Base-by-base conservation (phyloP, 2,797 vertebrate genomes). In the Neosilurus hyrtlii region DNA sequence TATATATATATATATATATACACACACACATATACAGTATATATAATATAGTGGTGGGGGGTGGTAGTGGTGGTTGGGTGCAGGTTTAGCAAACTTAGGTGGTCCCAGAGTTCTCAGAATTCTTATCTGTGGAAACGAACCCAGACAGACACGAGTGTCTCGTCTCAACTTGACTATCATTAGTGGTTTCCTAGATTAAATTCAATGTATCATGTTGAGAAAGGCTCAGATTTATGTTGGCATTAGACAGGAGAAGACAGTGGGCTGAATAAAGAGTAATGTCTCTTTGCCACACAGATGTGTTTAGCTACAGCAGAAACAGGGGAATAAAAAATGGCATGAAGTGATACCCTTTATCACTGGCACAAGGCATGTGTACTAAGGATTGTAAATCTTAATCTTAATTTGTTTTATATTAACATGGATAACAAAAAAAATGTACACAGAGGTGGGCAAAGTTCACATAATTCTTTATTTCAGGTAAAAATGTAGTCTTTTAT, bases 121-220 rank as follows among this genome's bases (percentile, higher is more conserved):
- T 77, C 63, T 49, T 68, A 54, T 77, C 67, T 82, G 73, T 7
- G 20, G 30, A 76, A 82, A 76, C 22, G 3, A 68, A 59, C 35
- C 72, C 63, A 66, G 72, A 57, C 81, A 68, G 2, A n/a, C 81
- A 35, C 16, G 14, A 37, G 72, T 68, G 73, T 68, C 67, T 56
- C 57, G 54, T 82, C 62, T 82, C 51, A 14, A 20, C 56, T 68
- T 24, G 52, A 76, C 72, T 67, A 68, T 76, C 51, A 76, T 76
- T 82, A 82, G 81, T 67, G 62, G 81, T 57, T 76, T 82, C 22
- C 51, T 67, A 43, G 57, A 57, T 82, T 54, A 57, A 82, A 66
- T 68, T 82, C 18, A 0, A 43, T 18, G 57, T n/a, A 61, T 71
- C 37, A 22, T 70, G 54, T 59, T 62, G 56, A 61, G 56, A 77